phyloP scores from a whole-genome alignment of 2,797 vertebrate species.

The Peromyscus eremicus region DNA sequence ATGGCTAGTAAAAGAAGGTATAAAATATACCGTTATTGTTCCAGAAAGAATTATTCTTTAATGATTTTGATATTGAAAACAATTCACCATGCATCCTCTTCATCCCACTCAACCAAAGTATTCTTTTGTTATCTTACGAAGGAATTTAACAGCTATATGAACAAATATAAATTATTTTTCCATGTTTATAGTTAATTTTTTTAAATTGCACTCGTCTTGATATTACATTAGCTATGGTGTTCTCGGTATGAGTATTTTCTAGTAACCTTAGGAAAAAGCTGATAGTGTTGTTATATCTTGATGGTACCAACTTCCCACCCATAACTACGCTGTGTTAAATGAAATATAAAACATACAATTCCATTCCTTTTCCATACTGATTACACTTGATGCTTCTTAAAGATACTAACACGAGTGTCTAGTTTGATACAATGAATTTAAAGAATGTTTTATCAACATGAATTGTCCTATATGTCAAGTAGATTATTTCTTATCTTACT shows the following conservation, averaged over 20 bases:
- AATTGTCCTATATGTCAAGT: neutral
- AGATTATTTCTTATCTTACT: neutral
- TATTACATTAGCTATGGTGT: neutral
- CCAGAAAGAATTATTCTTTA: constrained; percentile 66
- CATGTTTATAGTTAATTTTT: neutral
- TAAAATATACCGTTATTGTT: constrained; percentile 47
- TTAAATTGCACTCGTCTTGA: neutral
- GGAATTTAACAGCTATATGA: constrained; percentile 7
- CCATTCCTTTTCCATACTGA: neutral
- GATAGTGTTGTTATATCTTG: neutral
- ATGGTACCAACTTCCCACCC: neutral
- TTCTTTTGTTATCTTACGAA: constrained; percentile 31
- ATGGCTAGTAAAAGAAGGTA: constrained; percentile 72
- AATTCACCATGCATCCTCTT: constrained; percentile 27
- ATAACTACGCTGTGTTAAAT: neutral
- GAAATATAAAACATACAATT: neutral
- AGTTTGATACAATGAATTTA: neutral
- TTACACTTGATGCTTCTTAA: neutral
- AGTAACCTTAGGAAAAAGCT: neutral
- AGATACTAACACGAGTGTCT: neutral
- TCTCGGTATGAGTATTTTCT: neutral
- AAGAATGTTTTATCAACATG: neutral
- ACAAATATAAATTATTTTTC: neutral
- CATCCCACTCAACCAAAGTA: neutral
- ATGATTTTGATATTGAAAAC: constrained; percentile 54